phyloP scores from a whole-genome alignment of 2,797 vertebrate species.

The Helarctos malayanus region DNA sequence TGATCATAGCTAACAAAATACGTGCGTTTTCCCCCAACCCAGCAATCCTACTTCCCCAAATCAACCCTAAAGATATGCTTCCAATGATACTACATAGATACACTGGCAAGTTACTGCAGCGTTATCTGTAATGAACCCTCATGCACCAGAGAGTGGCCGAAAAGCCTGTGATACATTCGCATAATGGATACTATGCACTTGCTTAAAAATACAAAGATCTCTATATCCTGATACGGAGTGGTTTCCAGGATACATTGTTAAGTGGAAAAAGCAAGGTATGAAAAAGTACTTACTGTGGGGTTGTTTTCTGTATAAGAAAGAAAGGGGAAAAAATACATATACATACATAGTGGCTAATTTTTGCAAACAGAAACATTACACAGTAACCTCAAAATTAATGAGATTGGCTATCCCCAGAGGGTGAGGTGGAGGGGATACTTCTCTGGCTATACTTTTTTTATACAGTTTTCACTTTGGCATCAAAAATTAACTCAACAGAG shows the following conservation, averaged over 20 bases:
- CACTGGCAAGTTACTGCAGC: background rate
- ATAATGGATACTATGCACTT: background rate
- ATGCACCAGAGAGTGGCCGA: accelerated
- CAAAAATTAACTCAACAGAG: background rate
- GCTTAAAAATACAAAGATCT: background rate
- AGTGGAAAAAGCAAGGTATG: background rate
- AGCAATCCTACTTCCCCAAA: background rate
- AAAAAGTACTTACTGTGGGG: background rate
- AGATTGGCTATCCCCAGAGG: accelerated
- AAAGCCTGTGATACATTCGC: too few species aligned
- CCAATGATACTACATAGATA: background rate
- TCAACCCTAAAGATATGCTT: background rate
- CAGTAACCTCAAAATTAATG: background rate
- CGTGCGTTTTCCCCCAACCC: background rate
- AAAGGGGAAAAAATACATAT: background rate
- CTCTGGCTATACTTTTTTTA: background rate
- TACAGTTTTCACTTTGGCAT: background rate
- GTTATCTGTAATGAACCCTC: background rate
- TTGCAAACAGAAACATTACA: background rate
- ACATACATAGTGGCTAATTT: background rate
- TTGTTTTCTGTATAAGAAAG: background rate
- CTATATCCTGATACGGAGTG: background rate
- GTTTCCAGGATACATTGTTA: background rate
- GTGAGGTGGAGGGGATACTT: background rate
- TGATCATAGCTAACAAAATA: background rate